phyloP scores from a whole-genome alignment of 2,113 vertebrate species.

The Galeopterus variegatus region DNA sequence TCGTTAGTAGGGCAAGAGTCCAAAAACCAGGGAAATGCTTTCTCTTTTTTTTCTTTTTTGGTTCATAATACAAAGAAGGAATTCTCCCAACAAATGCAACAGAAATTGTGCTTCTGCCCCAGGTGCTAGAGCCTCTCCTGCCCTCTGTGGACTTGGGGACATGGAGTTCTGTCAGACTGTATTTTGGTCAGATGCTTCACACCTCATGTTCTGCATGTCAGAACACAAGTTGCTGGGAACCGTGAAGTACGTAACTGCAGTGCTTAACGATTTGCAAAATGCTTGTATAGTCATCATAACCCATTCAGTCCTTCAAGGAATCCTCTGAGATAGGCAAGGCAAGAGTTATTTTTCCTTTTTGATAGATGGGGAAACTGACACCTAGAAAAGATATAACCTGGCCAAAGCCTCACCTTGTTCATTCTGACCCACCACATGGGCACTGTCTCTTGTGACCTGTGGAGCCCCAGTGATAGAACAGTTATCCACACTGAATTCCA shows the following conservation, averaged over 20 bases:
- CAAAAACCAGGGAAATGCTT: neutral
- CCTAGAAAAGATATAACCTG: neutral
- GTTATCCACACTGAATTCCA: neutral
- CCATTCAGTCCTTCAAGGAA: neutral
- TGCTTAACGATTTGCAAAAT: neutral
- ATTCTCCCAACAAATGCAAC: neutral
- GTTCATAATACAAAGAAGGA: neutral
- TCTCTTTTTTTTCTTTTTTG: neutral
- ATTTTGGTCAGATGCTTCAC: neutral
- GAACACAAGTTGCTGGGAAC: neutral
- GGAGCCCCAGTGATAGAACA: neutral
- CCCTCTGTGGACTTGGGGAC: neutral
- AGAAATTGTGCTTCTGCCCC: neutral
- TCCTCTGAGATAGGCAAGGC: neutral
- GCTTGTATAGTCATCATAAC: neutral
- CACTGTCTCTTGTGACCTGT: neutral
- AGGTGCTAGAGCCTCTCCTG: neutral
- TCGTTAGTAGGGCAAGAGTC: neutral
- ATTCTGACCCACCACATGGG: fast-evolving
- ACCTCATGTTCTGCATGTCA: neutral
- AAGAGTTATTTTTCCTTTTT: neutral
- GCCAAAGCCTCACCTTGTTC: neutral
- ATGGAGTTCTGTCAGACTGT: neutral
- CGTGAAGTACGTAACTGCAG: neutral
- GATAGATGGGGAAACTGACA: neutral